Conservation (phyloP, 2,113 vertebrate species). For the Bambusicola thoracicus region DNA sequence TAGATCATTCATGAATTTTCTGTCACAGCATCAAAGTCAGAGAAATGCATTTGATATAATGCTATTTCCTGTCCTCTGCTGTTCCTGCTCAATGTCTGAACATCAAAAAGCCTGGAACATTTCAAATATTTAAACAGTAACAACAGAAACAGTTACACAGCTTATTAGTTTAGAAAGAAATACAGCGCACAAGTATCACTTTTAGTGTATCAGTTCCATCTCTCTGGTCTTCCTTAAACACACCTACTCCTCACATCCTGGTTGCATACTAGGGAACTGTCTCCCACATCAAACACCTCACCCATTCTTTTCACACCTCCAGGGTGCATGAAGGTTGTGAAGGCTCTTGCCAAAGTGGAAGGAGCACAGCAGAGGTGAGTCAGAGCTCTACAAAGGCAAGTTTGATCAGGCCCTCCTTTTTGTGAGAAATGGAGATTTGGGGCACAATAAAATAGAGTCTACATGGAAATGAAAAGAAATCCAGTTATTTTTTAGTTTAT, state of each 20-base stretch:
- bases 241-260: background rate
- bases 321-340: background rate
- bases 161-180: background rate
- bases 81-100: background rate
- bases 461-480: background rate
- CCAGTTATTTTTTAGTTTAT: background rate
- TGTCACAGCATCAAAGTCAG: background rate
- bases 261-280: background rate
- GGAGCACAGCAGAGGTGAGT: background rate
- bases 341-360: background rate
- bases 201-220: background rate
- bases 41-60: background rate
- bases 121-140: conserved; percentile 27
- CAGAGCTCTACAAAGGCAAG: background rate
- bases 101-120: background rate
- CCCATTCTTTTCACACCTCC: background rate
- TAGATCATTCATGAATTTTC: background rate
- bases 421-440: background rate
- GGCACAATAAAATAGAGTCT: background rate
- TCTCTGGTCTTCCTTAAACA: background rate
- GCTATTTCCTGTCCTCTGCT: background rate
- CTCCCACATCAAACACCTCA: background rate
- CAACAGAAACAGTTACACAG: background rate
- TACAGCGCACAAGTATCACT: background rate
- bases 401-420: background rate